A percentile compares a stretch with the other conserved stretches of the same genome.
phyloP scores from a whole-genome alignment of 1,140 invertebrate genomes.

The Pristionchus pacificus region DNA sequence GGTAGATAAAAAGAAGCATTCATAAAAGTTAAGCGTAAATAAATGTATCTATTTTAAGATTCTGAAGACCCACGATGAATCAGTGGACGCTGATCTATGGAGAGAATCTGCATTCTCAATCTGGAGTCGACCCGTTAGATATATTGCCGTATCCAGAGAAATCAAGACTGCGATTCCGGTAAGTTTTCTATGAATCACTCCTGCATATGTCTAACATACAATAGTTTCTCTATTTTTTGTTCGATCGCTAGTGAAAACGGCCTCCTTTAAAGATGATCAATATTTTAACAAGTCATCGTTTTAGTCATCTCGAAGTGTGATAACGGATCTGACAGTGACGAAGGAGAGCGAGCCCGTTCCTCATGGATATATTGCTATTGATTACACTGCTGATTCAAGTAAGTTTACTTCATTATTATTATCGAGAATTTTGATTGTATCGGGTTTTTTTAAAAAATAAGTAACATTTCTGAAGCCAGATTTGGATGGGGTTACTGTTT shows the following conservation, averaged over 20 bases:
- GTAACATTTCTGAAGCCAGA: no score
- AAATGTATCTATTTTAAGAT: slow-evolving; percentile 23
- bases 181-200: background rate
- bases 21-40: no score
- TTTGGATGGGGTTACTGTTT: no score
- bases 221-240: no score
- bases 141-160: slow-evolving; percentile 32
- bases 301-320: slow-evolving; percentile 7
- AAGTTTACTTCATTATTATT: slow-evolving; percentile 18
- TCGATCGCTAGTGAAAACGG: no score
- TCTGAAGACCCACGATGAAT: slow-evolving; percentile 25
- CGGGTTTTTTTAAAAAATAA: no score
- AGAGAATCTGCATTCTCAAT: slow-evolving; percentile 3
- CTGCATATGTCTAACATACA: background rate
- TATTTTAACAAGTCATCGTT: background rate
- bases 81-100: slow-evolving; percentile 36
- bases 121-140: slow-evolving; percentile 26
- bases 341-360: slow-evolving; percentile 35
- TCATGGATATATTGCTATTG: slow-evolving; percentile 34
- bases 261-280: no score
- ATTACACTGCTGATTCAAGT: slow-evolving; percentile 37
- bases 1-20: no score
- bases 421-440: background rate
- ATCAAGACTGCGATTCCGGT: slow-evolving; percentile 9
- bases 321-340: slow-evolving; percentile 34